Evolutionary conservation across 2,888 invertebrate genomes (phyloP).

Genomic region (Hyposoter dolosus): DNA sequence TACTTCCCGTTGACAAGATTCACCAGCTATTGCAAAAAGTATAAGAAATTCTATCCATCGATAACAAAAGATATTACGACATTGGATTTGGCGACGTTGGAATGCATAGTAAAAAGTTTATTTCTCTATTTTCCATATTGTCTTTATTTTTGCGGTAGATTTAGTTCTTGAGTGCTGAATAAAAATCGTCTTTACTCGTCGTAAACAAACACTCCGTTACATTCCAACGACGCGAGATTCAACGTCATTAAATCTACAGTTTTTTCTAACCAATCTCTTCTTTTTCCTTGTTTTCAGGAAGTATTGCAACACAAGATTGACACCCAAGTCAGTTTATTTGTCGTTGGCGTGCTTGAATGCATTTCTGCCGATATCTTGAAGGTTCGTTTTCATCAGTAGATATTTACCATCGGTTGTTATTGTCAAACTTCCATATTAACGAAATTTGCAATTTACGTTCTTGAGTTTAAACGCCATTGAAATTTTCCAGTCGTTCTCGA

Average conservation of each 20-base stretch:
- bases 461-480: neutral
- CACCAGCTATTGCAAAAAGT: constrained; percentile 95
- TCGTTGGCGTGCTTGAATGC: constrained; percentile 97
- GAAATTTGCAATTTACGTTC: neutral
- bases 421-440: neutral
- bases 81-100: too few species aligned
- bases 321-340: constrained; percentile 94
- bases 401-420: neutral
- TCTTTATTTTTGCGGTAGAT: too few species aligned
- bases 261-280: neutral
- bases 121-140: too few species aligned
- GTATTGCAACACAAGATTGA: constrained; percentile 95
- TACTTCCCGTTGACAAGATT: constrained; percentile 95
- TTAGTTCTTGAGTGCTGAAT: too few species aligned
- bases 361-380: constrained; percentile 98
- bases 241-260: neutral
- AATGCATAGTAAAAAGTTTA: too few species aligned
- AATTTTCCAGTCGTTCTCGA: neutral
- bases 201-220: neutral
- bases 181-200: too few species aligned
- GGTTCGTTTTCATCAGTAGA: constrained; percentile 82
- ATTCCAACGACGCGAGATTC: neutral
- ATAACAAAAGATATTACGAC: neutral
- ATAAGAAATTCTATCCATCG: constrained; percentile 60
- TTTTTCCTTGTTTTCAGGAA: constrained; percentile 87